These are phyloP conservation scores for Propithecus deckenii DNA, from an alignment of 2,797 vertebrate genomes.

Conservation along the genomic window DNA sequence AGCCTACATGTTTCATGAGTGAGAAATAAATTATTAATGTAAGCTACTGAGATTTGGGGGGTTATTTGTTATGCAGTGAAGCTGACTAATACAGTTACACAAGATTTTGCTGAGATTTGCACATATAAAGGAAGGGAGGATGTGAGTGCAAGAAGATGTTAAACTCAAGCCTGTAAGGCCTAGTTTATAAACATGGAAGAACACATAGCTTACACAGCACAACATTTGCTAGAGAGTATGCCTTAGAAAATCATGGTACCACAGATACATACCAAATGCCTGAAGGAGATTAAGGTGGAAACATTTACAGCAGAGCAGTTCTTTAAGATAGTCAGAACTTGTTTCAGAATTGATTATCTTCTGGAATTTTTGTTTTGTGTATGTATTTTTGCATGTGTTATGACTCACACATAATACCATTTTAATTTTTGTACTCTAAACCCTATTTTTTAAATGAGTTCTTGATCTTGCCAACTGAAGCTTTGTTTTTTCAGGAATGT, in stretches of 20 bases:
- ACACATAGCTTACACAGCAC: background rate
- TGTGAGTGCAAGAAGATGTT: background rate
- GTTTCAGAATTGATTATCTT: background rate
- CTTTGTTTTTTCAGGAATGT: background rate
- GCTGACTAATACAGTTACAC: background rate
- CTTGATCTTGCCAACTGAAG: background rate
- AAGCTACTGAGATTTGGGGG: background rate
- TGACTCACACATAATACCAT: background rate
- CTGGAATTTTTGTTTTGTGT: background rate
- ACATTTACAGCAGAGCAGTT: background rate
- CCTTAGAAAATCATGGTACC: background rate
- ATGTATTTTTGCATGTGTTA: background rate
- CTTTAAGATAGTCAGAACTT: background rate
- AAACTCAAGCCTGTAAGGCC: background rate
- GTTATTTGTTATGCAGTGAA: background rate
- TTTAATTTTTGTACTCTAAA: background rate
- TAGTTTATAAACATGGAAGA: background rate
- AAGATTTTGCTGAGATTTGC: background rate
- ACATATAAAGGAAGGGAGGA: background rate
- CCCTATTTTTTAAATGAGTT: background rate
- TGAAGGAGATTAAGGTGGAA: background rate
- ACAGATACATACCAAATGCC: background rate
- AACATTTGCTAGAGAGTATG: background rate
- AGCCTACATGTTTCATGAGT: background rate
- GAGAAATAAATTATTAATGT: background rate